Evolutionary conservation across 2,888 invertebrate genomes (phyloP), one percentile per base, ranked within the genome.

Genomic region (Trichacis sp.): DNA sequence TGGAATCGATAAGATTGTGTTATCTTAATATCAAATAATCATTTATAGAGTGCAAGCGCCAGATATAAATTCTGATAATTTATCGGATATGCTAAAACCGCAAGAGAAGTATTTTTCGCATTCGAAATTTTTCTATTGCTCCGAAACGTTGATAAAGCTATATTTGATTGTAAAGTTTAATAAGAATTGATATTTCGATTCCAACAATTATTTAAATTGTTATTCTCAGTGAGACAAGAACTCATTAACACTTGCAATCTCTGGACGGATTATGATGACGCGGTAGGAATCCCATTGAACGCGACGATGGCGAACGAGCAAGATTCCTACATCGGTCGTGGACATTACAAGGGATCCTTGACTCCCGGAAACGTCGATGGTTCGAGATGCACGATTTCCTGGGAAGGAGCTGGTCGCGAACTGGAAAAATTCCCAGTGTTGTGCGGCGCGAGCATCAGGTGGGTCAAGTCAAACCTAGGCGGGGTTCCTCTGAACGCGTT

Each of bases 401-500:
- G 78, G 78, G 77, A 73, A 12, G 76, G 78, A 8, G 24, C 49
- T 5, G 50, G 62, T 0, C 68, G 74, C 12, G 71, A 76, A 24
- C 74, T 76, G 51, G 66, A 62, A 38, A 69, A 71, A 5, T 79
- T 75, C 55, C 76, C 82, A 70, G 73, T 79, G 33, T 70, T 80
- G 14, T 79, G 80, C n/a, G 72, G 72, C n/a, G 71, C 62, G 18
- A 64, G 74, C 2, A 64, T 79, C 17, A 71, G 69, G 14, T 84
- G 84, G 84, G 71, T 75, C 5, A 73, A 73, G 20, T 73, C 79
- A 1, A 75, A 71, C 59, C 71, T 68, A 1, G 82, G 82, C 1
- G 72, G 75, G 24, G 73, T 83, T 12, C 83, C 84, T 5, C 59
- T 79, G 2, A 71, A 80, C 2, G 83, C 83, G 0, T 64, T 84